phyloP scores from a whole-genome alignment of 2,797 vertebrate genomes.

The Hippopotamyrus pictus region DNA sequence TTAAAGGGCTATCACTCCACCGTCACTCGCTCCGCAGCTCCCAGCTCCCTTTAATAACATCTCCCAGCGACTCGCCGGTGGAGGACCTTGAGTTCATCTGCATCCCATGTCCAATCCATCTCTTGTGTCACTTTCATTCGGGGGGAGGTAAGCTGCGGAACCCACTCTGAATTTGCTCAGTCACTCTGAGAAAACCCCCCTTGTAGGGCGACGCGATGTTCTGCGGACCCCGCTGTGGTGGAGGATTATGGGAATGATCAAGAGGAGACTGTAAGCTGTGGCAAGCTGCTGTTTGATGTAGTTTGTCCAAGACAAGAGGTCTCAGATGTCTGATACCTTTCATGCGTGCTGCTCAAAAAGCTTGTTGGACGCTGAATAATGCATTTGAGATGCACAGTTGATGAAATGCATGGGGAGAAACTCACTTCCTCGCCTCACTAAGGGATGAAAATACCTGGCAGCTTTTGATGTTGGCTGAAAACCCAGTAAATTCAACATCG shows the following conservation, averaged over 20 bases:
- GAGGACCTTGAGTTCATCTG: not conserved
- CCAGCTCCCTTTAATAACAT: not conserved
- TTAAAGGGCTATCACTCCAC: not conserved
- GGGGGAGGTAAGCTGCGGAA: not conserved
- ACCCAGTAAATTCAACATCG: not conserved
- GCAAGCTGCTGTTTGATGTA: not conserved
- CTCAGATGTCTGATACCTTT: not conserved
- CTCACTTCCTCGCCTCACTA: not conserved
- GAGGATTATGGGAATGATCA: constrained; percentile 8
- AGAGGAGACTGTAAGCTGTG: not conserved
- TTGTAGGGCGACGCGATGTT: not conserved
- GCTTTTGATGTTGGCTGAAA: not conserved
- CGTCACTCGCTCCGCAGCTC: not conserved
- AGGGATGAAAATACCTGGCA: not conserved
- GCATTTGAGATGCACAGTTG: not conserved
- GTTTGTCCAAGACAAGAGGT: not conserved
- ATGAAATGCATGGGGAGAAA: not conserved
- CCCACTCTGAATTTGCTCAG: not conserved
- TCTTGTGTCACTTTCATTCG: not conserved
- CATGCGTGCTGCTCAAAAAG: not conserved
- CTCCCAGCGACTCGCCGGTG: not conserved
- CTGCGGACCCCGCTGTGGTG: not conserved
- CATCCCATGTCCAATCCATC: not conserved
- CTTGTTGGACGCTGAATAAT: not conserved
- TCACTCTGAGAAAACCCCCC: not conserved